These are phyloP conservation scores for Psettodes erumei DNA, from an alignment of 2,113 vertebrate genomes.

Conservation along the genomic window DNA sequence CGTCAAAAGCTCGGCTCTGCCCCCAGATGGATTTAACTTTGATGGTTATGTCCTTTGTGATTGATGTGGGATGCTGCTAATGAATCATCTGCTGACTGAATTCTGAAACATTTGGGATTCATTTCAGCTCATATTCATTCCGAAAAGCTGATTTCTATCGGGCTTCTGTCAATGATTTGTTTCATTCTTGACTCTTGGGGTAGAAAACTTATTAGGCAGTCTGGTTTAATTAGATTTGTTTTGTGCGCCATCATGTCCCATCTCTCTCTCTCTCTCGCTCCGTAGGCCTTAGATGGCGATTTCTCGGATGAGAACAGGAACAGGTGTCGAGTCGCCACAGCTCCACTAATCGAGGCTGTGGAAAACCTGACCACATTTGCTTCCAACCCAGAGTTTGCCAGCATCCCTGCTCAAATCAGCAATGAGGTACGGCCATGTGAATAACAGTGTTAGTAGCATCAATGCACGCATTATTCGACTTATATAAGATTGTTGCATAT, in stretches of 20 bases:
- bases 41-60: not conserved
- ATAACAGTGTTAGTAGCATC: not conserved
- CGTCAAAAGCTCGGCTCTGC: not conserved
- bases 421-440: conserved; percentile 83
- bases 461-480: not conserved
- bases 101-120: not conserved
- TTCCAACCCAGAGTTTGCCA: conserved; percentile 98
- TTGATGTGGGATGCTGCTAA: not conserved
- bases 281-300: conserved; percentile 95
- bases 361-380: conserved; percentile 95
- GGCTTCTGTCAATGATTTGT: not conserved
- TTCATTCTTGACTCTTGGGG: conserved; percentile 4
- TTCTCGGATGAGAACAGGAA: conserved; percentile 97
- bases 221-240: not conserved
- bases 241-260: not conserved
- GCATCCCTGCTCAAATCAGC: conserved; percentile 95
- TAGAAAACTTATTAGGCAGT: not conserved
- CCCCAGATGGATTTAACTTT: not conserved
- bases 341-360: conserved; percentile 95
- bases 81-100: not conserved
- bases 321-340: conserved; percentile 90
- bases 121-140: not conserved
- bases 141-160: not conserved
- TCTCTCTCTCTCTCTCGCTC: not conserved
- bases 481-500: not conserved